Conservation (phyloP, 2,888 invertebrate species). For the Acanthosepion lycidas region DNA sequence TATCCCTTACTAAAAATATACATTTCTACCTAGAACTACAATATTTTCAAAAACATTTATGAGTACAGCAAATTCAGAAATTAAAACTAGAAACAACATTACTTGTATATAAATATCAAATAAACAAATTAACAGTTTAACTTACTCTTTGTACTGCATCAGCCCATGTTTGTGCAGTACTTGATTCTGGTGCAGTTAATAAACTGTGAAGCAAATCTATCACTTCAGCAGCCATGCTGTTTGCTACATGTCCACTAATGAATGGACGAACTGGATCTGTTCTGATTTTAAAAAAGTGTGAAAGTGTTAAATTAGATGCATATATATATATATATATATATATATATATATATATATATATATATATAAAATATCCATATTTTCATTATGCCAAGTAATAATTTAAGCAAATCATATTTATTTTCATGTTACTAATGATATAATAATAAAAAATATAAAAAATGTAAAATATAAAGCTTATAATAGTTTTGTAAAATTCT, state of each 20-base stretch:
- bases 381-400: no score
- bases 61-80: not conserved
- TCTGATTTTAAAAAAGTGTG: constrained; percentile 54
- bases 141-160: constrained; percentile 71
- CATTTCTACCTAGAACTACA: not conserved
- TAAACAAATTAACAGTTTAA: not conserved
- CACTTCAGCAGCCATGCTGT: constrained; percentile 75
- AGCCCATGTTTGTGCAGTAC: constrained; percentile 72
- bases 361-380: no score
- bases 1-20: no score
- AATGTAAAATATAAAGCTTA: no score
- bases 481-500: no score
- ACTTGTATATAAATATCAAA: not conserved
- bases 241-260: constrained; percentile 75
- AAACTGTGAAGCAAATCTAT: constrained; percentile 73
- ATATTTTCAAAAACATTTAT: not conserved
- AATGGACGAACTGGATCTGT: constrained; percentile 74
- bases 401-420: no score
- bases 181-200: constrained; percentile 67
- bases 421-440: no score
- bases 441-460: no score
- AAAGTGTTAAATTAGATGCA: not conserved
- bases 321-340: no score
- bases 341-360: no score
- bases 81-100: not conserved